A percentile compares a stretch with the other conserved stretches of the same genome.
Evolutionary conservation across 2,888 invertebrate species (phyloP).

Genomic region (Dascillus cervinus): DNA sequence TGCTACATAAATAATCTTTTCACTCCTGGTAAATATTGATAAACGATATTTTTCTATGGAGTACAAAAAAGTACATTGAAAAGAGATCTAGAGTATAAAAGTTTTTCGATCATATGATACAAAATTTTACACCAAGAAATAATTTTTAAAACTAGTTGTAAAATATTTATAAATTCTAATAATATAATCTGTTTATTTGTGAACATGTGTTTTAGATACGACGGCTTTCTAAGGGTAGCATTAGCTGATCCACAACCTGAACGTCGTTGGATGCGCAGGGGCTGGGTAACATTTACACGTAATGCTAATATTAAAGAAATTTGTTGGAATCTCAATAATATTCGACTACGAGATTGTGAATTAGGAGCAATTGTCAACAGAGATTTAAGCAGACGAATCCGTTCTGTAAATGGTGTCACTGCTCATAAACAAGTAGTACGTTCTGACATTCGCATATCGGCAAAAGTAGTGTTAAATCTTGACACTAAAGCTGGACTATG

Average conservation of each 20-base stretch:
- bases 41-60: too few relatives aligned
- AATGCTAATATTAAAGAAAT: conserved; percentile 99
- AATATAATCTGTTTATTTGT: too few relatives aligned
- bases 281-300: conserved; percentile 96
- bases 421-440: conserved; percentile 82
- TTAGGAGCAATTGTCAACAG: conserved; percentile 94
- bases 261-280: conserved; percentile 90
- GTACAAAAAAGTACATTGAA: too few relatives aligned
- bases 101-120: too few relatives aligned
- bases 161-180: too few relatives aligned
- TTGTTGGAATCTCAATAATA: conserved; percentile 97
- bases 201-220: conserved; percentile 69
- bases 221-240: conserved; percentile 91
- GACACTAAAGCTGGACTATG: conserved; percentile 80
- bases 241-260: conserved; percentile 96
- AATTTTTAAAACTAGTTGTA: too few relatives aligned
- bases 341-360: conserved; percentile 85
- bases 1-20: too few relatives aligned
- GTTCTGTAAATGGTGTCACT: conserved; percentile 85
- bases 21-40: too few relatives aligned
- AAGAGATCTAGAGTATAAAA: too few relatives aligned
- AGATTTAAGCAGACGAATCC: conserved; percentile 88
- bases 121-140: too few relatives aligned
- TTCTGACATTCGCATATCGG: conserved; percentile 87
- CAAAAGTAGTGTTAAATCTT: conserved; percentile 83